Evolutionary conservation across 2,888 invertebrate genomes (phyloP).

Genomic region (Apodemia hepburni): DNA sequence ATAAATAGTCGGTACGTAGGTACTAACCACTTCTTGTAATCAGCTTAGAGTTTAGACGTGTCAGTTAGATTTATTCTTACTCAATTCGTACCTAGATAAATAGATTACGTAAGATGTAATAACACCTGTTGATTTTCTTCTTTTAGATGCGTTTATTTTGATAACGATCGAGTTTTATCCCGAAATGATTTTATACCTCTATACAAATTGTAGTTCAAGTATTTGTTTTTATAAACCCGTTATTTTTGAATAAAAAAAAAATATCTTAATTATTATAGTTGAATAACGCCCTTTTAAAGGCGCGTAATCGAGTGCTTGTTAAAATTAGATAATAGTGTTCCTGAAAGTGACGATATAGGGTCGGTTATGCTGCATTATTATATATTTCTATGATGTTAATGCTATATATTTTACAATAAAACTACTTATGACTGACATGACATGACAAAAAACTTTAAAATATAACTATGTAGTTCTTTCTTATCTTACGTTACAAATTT

Average conservation of each 20-base stretch:
- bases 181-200: slow-evolving; percentile 36
- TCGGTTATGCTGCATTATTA: slow-evolving; percentile 4
- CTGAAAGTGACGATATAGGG: slow-evolving; percentile 1
- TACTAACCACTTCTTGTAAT: slow-evolving; percentile 32
- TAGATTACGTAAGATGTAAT: slow-evolving; percentile 42
- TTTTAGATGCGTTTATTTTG: slow-evolving; percentile 73
- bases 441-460: too few species aligned
- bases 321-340: slow-evolving; percentile 5
- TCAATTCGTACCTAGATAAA: slow-evolving; percentile 48
- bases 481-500: too few species aligned
- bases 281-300: background rate
- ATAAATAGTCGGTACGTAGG: slow-evolving; percentile 26
- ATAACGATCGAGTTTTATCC: slow-evolving; percentile 58
- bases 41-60: slow-evolving; percentile 41
- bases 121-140: slow-evolving; percentile 43
- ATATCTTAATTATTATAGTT: background rate
- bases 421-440: too few species aligned
- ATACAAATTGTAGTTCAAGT: slow-evolving; percentile 27
- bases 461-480: background rate
- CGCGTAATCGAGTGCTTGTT: background rate
- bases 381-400: background rate
- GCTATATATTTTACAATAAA: background rate
- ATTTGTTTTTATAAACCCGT: slow-evolving; percentile 12
- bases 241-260: background rate
- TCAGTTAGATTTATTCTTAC: slow-evolving; percentile 58